Evolutionary conservation across 2,888 invertebrate genomes (phyloP), one percentile per base, ranked within the genome.

Genomic region (Folsomia candida): DNA sequence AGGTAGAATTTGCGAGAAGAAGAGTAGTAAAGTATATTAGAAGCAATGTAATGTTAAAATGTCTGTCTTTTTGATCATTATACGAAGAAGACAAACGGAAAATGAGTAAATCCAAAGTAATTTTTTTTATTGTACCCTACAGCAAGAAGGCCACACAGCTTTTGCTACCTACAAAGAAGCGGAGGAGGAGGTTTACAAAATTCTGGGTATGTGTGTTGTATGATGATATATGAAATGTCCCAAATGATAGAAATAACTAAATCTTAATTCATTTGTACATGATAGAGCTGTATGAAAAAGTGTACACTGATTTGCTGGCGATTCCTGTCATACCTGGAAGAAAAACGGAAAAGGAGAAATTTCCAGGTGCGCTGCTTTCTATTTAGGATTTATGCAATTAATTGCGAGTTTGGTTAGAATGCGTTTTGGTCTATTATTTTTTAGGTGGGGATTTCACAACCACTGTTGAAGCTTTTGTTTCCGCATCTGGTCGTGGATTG

Each of bases 141-240:
- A n/a, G 99, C 99, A 99, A 85, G 99, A 99, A 86, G 99, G 99
- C 0, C 99, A 99, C 84, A 93, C 97, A 2, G 99, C 97, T 1
- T 95, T 90, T 85, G 92, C 94, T 0, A 87, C 86, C 0, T 85
- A 89, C 80, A 86, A 89, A 69, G 97, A 97, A 79, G 98, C 99
- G 0, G 89, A 88, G 65, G 89, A 90, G 70, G 99, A 99, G 86
- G 98, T 98, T 0, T 83, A 89, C 51, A 85, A 86, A 14, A 91
- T 93, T 72, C 85, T 93, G 75, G 88, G 89, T 77, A 74, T 62
- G 67, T 14, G 18, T 51, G 20, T n/a, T n/a, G n/a, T n/a, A n/a
- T n/a, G n/a, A n/a, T n/a, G n/a, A n/a, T n/a, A n/a, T n/a, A n/a
- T n/a, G n/a, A n/a, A n/a, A n/a, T n/a, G n/a, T n/a, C n/a, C n/a